Evolutionary conservation across 1,140 invertebrate genomes (phyloP).

Genomic region (Pseudomyrmex sp.): DNA sequence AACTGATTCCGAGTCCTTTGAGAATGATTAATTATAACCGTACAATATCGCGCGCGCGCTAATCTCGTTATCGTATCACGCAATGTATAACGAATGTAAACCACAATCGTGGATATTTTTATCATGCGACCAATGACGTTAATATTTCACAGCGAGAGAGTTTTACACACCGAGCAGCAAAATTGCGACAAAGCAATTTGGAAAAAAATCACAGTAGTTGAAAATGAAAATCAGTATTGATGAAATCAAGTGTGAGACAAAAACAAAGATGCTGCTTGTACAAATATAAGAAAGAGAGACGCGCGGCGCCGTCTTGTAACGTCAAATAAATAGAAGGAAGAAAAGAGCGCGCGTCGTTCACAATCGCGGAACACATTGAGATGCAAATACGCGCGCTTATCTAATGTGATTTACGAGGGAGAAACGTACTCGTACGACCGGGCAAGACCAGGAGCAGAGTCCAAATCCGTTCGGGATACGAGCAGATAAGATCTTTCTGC

Average conservation of each 20-base stretch:
- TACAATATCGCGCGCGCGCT: slow-evolving; percentile 5
- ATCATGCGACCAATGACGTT: background rate
- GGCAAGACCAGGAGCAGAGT: slow-evolving; percentile 49
- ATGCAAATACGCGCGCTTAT: slow-evolving; percentile 70
- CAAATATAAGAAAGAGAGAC: slow-evolving; percentile 1
- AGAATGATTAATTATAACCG: slow-evolving; percentile 50
- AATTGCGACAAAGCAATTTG: background rate
- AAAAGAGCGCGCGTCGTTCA: slow-evolving; percentile 47
- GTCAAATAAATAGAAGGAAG: background rate
- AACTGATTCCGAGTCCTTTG: background rate
- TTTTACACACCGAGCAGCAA: background rate
- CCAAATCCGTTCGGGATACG: slow-evolving; percentile 41
- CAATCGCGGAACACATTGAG: slow-evolving; percentile 60
- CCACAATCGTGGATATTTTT: background rate
- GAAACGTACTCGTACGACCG: slow-evolving; percentile 61
- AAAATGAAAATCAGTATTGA: background rate
- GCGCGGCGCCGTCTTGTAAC: background rate
- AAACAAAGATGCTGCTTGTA: background rate
- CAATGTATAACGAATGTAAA: background rate
- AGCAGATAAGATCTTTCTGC: slow-evolving; percentile 69
- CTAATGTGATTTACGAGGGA: slow-evolving; percentile 73
- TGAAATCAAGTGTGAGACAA: background rate
- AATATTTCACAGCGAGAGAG: background rate
- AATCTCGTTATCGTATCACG: slow-evolving; percentile 38
- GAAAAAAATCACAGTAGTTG: background rate